Base-by-base conservation (phyloP, 1,140 invertebrate genomes). In the Drosophila truncata region DNA sequence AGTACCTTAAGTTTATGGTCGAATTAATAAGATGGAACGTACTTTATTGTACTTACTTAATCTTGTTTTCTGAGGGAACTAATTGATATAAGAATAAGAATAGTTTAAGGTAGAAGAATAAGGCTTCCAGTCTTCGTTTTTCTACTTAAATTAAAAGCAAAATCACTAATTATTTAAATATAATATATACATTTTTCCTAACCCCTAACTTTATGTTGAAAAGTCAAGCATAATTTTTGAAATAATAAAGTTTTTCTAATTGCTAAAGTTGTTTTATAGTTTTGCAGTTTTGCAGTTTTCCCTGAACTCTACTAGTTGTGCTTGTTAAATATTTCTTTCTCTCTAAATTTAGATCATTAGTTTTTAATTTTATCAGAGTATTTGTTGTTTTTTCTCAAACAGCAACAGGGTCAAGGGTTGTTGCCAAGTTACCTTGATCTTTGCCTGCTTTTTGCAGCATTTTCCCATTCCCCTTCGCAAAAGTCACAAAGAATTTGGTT, bases 401-500 rank as follows among this genome's bases (percentile, higher is more conserved):
- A 46, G 25, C 46, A 35, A 11, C 52, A 57, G 69, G 69, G 69
- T 71, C 66, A 69, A 52, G 64, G 46, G 52, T 55, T 55, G 52
- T 55, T 55, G 46, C 46, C 25, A 33, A 29, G 23, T 44, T 67
- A 29, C 54, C 69, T 72, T 41, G 66, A 60, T 72, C 69, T 72
- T 49, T 20, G 50, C 27, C 11, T 69, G 50, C n/a, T 11, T n/a
- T 25, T 70, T 46, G 20, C 44, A 20, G 44, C 49, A 65, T 60
- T 50, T 71, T 57, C 35, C 23, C 23, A 25, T 14, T 59, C 35
- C 23, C 23, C 14, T 14, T 59, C 37, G 33, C 39, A 41, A 46
- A 23, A 61, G 39, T 46, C 27, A 37, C 59, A 42, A 74, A 50
- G 60, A 64, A 64, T 47, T 80, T 58, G 55, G 60, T 70, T 59